phyloP scores from a whole-genome alignment of 2,797 vertebrate species.

The Galagoides demidoff region DNA sequence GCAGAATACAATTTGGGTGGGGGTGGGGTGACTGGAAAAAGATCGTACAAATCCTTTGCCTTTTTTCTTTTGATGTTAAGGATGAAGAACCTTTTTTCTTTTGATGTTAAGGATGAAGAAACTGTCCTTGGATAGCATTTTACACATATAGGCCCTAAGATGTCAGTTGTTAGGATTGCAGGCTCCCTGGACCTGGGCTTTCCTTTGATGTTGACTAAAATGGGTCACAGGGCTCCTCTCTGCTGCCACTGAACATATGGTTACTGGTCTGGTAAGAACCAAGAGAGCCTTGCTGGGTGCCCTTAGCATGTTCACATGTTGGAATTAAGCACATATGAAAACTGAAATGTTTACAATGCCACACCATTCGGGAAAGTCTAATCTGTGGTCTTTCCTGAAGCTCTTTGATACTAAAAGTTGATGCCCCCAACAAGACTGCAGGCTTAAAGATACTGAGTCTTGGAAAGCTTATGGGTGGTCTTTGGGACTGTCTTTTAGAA shows the following conservation, averaged over 20 bases:
- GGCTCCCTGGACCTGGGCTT: background rate
- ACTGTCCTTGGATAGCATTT: background rate
- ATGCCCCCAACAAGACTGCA: background rate
- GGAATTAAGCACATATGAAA: background rate
- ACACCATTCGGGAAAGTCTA: background rate
- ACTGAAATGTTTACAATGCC: background rate
- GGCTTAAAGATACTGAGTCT: background rate
- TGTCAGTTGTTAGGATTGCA: background rate
- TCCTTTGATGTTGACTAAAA: background rate
- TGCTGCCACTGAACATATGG: background rate
- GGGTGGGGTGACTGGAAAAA: constrained; percentile 72
- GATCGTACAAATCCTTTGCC: constrained; percentile 62
- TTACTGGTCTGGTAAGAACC: background rate
- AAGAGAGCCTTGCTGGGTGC: background rate
- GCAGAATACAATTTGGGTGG: constrained; percentile 84
- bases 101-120: constrained; percentile 16
- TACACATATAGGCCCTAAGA: background rate
- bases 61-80: constrained; percentile 35
- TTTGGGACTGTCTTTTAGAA: constrained; percentile 13
- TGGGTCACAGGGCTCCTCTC: background rate
- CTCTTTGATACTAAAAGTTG: constrained; percentile 20
- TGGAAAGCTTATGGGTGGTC: background rate
- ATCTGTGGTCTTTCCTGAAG: background rate
- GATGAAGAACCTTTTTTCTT: constrained; percentile 31
- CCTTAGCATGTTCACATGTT: background rate